Evolutionary conservation across 2,888 invertebrate species (phyloP).

Genomic region (Acanthopleura granulata): DNA sequence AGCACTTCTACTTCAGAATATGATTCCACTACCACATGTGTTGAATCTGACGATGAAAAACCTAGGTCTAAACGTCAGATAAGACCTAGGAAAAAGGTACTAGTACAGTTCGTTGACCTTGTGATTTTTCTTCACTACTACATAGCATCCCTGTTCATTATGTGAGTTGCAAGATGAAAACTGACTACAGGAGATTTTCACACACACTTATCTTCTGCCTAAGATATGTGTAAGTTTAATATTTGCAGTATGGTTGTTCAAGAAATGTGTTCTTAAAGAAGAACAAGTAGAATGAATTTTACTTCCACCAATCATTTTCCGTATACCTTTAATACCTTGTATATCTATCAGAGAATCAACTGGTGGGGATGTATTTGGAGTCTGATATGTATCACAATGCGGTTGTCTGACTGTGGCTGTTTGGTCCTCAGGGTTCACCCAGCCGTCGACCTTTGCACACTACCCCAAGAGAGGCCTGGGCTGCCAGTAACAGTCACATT

Average conservation of each 20-base stretch:
- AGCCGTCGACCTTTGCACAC: conserved; percentile 35
- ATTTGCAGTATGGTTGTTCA: too few species aligned
- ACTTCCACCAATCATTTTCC: neutral
- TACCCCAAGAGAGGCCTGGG: conserved; percentile 55
- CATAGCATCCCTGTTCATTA: too few species aligned
- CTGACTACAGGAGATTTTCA: too few species aligned
- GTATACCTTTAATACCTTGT: too few species aligned
- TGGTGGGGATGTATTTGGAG: too few species aligned
- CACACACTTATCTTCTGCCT: too few species aligned
- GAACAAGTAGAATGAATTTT: neutral
- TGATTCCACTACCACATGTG: conserved; percentile 29
- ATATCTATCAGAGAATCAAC: too few species aligned
- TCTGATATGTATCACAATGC: neutral
- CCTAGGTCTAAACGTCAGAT: conserved; percentile 35
- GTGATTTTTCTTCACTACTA: too few species aligned
- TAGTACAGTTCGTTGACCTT: too few species aligned
- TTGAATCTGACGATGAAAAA: neutral
- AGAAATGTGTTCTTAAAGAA: too few species aligned
- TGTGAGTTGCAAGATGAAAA: too few species aligned
- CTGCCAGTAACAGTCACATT: conserved; percentile 30
- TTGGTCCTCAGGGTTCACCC: neutral
- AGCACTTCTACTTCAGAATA: conserved; percentile 38
- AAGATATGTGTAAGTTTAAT: too few species aligned
- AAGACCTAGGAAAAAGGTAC: conserved; percentile 25
- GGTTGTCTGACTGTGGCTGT: neutral